A percentile compares a stretch with the other conserved stretches of the same genome.
Conservation (phyloP, 2,113 vertebrate species). For the Platycercus adscitus region DNA sequence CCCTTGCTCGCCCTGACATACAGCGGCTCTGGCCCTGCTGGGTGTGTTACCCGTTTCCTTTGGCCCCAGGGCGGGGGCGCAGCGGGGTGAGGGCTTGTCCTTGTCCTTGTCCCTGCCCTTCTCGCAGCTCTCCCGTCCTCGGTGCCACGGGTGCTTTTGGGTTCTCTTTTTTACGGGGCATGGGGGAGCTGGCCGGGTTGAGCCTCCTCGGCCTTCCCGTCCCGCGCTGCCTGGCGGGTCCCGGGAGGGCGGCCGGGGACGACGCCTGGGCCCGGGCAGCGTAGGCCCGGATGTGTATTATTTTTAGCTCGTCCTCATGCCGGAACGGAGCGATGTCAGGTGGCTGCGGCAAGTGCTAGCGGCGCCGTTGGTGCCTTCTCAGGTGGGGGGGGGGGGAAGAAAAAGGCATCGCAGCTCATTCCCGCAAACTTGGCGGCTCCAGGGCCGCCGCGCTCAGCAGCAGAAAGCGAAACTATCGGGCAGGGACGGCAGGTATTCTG, state of each 20-base stretch:
- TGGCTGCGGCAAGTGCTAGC: neutral
- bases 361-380: neutral
- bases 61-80: neutral
- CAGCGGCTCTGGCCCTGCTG: neutral
- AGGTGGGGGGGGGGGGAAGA: neutral
- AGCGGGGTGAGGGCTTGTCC: neutral
- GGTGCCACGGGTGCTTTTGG: neutral
- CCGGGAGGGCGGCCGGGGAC: neutral
- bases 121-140: neutral
- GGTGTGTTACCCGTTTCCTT: neutral
- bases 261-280: neutral
- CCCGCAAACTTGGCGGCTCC: neutral
- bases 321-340: neutral
- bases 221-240: no score
- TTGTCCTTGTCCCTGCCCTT: neutral
- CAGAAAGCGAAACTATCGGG: neutral
- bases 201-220: neutral
- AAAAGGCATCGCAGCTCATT: neutral
- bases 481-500: rapidly evolving
- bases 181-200: neutral
- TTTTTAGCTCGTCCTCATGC: conserved; percentile 15
- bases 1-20: neutral
- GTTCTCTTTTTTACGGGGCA: neutral
- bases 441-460: neutral
- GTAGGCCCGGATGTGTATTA: conserved; percentile 2